A percentile compares a stretch with the other conserved stretches of the same genome.
Conservation (phyloP, 2,888 invertebrate species). For the Yponomeuta cagnagella region DNA sequence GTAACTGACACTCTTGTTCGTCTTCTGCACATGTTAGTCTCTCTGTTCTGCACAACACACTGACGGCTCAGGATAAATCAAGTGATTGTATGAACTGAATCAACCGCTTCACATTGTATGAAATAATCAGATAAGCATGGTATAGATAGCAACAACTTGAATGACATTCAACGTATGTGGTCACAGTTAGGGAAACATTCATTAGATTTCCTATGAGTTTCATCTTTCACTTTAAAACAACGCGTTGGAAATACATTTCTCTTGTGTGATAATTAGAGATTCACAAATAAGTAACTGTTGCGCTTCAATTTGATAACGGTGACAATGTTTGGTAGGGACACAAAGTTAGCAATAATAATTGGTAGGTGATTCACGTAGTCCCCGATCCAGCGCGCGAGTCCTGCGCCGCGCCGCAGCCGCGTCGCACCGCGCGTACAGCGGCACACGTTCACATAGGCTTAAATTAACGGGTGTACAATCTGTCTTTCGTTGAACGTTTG, state of each 20-base stretch:
- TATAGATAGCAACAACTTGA: no score
- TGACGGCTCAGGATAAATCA: neutral
- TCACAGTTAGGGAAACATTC: no score
- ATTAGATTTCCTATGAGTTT: no score
- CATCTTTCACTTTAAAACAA: no score
- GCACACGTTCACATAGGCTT: slow-evolving; percentile 38
- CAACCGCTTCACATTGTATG: neutral
- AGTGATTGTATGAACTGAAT: neutral
- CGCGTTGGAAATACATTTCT: no score
- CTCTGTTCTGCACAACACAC: slow-evolving; percentile 43
- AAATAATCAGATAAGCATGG: neutral
- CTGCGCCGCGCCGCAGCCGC: slow-evolving; percentile 53
- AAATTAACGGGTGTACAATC: slow-evolving; percentile 42
- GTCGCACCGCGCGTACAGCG: slow-evolving; percentile 43
- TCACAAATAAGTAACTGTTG: neutral
- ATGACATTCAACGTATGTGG: no score
- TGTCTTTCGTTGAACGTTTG: slow-evolving; percentile 54
- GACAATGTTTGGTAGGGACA: slow-evolving; percentile 39
- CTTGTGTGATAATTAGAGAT: neutral
- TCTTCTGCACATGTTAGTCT: slow-evolving; percentile 46
- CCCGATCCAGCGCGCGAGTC: slow-evolving; percentile 22
- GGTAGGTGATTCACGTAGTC: slow-evolving; percentile 42
- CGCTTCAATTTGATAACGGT: slow-evolving; percentile 20
- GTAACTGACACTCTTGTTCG: slow-evolving; percentile 50
- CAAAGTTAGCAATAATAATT: slow-evolving; percentile 56